These are phyloP conservation scores for Dromaius novaehollandiae DNA, from an alignment of 2,113 vertebrate genomes.

Conservation along the genomic window DNA sequence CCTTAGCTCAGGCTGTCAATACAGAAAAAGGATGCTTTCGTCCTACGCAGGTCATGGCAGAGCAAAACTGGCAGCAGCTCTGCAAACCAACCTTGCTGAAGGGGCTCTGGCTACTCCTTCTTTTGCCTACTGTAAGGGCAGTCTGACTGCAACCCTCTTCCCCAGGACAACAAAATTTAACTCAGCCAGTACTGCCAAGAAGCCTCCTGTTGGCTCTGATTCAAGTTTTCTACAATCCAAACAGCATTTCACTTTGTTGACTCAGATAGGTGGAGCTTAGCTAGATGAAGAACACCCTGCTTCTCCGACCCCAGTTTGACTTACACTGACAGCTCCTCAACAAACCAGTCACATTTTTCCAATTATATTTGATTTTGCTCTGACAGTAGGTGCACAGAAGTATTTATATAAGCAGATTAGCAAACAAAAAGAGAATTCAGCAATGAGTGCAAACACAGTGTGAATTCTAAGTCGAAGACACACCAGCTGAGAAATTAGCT, in stretches of 20 bases:
- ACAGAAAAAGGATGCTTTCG: not conserved
- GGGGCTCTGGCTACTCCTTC: not conserved
- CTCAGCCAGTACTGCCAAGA: not conserved
- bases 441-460: not conserved
- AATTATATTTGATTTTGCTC: conserved; percentile 12
- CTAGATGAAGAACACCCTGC: not conserved
- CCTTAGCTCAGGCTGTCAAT: not conserved
- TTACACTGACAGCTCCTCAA: not conserved
- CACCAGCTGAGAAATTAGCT: not conserved
- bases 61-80: not conserved
- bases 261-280: not conserved
- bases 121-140: not conserved
- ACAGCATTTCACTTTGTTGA: conserved; percentile 26
- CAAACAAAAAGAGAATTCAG: conserved; percentile 2
- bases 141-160: not conserved
- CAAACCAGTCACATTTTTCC: conserved; percentile 38
- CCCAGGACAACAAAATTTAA: not conserved
- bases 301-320: not conserved
- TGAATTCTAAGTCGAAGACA: not conserved
- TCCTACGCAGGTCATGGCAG: accelerated
- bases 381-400: not conserved
- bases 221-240: not conserved
- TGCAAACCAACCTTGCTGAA: not conserved
- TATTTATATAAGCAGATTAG: conserved; percentile 27
- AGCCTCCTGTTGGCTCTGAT: not conserved